Conservation (phyloP, 2,888 invertebrate genomes). For the Heteromyza rotundicornis region DNA sequence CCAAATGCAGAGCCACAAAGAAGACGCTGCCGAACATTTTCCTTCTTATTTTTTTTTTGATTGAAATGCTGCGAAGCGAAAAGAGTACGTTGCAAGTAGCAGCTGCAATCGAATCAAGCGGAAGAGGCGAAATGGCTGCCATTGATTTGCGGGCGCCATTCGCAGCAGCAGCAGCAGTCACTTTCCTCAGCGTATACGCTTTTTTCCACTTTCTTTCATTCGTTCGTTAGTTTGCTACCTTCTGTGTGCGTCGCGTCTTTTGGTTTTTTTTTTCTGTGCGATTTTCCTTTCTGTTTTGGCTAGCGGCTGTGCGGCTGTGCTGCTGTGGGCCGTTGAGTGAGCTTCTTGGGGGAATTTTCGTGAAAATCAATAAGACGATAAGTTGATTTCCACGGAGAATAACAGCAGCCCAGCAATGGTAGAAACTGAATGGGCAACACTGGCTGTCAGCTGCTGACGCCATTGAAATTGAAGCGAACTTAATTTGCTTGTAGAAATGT, state of each 20-base stretch:
- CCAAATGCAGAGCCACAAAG: no score
- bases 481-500: slow-evolving; percentile 25
- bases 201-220: not conserved
- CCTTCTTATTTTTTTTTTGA: no score
- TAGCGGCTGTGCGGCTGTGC: slow-evolving; percentile 3
- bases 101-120: not conserved
- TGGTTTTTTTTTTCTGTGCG: not conserved
- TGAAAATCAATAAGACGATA: slow-evolving; percentile 37
- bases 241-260: not conserved
- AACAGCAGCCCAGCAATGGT: not conserved
- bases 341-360: not conserved
- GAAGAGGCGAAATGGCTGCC: slow-evolving; percentile 2
- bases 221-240: not conserved
- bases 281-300: not conserved
- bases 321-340: slow-evolving; percentile 1
- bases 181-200: no score
- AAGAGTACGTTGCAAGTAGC: slow-evolving; percentile 4
- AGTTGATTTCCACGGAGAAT: slow-evolving; percentile 23
- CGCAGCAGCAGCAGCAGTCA: not conserved
- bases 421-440: slow-evolving; percentile 12
- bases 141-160: not conserved
- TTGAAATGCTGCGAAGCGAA: slow-evolving; percentile 18
- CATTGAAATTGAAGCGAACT: slow-evolving; percentile 35
- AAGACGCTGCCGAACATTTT: no score
- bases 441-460: slow-evolving; percentile 25